Base-by-base conservation (phyloP, 2,113 vertebrate genomes). In the Vombatus ursinus region DNA sequence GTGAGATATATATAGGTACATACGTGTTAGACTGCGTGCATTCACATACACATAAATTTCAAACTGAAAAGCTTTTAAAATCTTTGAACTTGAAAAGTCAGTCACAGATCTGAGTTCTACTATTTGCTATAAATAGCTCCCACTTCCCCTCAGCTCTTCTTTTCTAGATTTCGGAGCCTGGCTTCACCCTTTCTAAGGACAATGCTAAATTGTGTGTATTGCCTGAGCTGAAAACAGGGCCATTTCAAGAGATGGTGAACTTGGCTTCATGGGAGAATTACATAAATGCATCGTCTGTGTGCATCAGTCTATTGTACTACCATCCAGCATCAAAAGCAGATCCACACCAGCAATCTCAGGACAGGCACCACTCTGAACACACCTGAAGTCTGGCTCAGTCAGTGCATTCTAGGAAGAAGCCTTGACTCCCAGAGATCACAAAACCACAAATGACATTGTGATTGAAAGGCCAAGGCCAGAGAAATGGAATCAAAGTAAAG, bases 1-100 rank as follows among this genome's bases (percentile, higher is more conserved):
- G 7, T 44, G 52, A 50, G 44, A 44, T 91, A n/a, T 37, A 8
- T 61, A 37, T 90, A 52, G 19, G 14, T 52, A 31, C 44, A 91
- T 93, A 93, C 91, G 52, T 44, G 12, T 49, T 2, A 3, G 48
- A 49, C 48, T 49, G 12, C 8, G 12, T 6, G 8, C 8, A 57
- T 26, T 9, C 25, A 26, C 0, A 57, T 8, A 57, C 52, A 53
- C 52, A 53, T 50, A 53, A 22, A 48, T 92, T 93, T 90, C 48
- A 54, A 96, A 94, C 49, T 49, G 28, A 22, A 51, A 93, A 94
- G 12, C 9, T 26, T 91, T 94, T 57, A 84, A 57, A 52, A 44
- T 44, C 93, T 97, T 95, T 96, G 77, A 93, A 90, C 90, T 91
- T 94, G 49, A 68, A 54, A 14, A 61, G 52, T 28, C 28, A 23